Evolutionary conservation across 2,888 invertebrate species (phyloP), one percentile per base, ranked within the genome.

Genomic region (Helleia helle): DNA sequence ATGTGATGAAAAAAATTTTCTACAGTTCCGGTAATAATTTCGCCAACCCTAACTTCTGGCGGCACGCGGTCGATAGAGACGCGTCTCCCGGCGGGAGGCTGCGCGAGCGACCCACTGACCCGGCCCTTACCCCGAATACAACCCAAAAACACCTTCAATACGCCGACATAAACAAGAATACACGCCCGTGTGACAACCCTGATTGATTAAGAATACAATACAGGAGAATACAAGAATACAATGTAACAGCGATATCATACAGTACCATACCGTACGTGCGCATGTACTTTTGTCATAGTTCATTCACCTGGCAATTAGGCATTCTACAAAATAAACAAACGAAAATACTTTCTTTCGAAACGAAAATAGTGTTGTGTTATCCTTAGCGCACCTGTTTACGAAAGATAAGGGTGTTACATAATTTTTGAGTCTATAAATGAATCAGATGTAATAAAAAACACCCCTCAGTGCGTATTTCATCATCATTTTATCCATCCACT

Each of bases 101-200:
- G 87, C 84, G 86, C 86, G 86, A 69, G 70, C 87, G 88, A 88
- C 88, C 88, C 87, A 88, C 87, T 88, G 87, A 88, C 88, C 88
- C 80, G 71, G 74, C 70, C 72, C 56, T 55, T 56, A 48, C 50
- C 51, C 61, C 72, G 71, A 66, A 49, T 51, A 53, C 54, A 48
- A 48, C 48, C 46, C 49, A 54, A 59, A 56, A 62, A 61, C 49
- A 48, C 50, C 48, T 48, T 51, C 46, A 50, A 49, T 5, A n/a
- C n/a, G n/a, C 3, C 22, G 22, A 50, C 39, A 43, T 38, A 44
- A 34, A 43, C 44, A 30, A 40, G 24, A 27, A 39, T 25, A 30
- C 38, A 9, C 17, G 41, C 38, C 24, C 26, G 29, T 17, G 52
- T 56, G 59, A 38, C 61, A 71, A 51, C 71, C 66, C 65, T 70